Conservation (phyloP, 2,888 invertebrate genomes). For the Cheilosia grossa region DNA sequence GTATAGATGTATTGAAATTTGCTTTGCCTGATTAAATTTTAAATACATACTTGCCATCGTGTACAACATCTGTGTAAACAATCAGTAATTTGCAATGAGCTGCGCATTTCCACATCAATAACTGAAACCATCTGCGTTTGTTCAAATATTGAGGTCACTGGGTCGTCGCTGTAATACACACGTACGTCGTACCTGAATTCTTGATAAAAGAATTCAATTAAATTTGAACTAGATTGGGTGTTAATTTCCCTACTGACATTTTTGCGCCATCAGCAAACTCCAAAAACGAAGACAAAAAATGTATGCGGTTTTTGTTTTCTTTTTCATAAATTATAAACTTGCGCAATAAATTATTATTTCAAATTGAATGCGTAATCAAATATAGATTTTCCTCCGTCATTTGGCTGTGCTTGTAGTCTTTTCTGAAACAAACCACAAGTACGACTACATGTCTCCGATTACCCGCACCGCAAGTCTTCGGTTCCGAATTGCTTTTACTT, state of each 20-base stretch:
- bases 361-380: slow-evolving; percentile 57
- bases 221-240: slow-evolving; percentile 52
- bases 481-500: slow-evolving; percentile 57
- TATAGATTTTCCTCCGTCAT: slow-evolving; percentile 45
- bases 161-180: slow-evolving; percentile 33
- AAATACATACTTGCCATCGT: neutral
- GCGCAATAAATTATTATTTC: slow-evolving; percentile 57
- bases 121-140: slow-evolving; percentile 50
- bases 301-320: neutral
- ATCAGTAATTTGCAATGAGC: slow-evolving; percentile 17
- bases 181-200: neutral
- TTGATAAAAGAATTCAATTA: neutral
- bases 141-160: slow-evolving; percentile 50
- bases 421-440: slow-evolving; percentile 59
- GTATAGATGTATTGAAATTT: neutral
- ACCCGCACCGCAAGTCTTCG: slow-evolving; percentile 35
- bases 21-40: neutral
- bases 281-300: neutral
- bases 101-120: slow-evolving; percentile 22
- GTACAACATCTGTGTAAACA: slow-evolving; percentile 32
- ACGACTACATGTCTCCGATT: slow-evolving; percentile 56
- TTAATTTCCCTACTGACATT: slow-evolving; percentile 37
- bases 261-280: slow-evolving; percentile 47
- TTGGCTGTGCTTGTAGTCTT: slow-evolving; percentile 13
- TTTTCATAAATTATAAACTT: slow-evolving; percentile 14